phyloP scores from a whole-genome alignment of 2,888 invertebrate genomes.

The Geophilus truncorum region DNA sequence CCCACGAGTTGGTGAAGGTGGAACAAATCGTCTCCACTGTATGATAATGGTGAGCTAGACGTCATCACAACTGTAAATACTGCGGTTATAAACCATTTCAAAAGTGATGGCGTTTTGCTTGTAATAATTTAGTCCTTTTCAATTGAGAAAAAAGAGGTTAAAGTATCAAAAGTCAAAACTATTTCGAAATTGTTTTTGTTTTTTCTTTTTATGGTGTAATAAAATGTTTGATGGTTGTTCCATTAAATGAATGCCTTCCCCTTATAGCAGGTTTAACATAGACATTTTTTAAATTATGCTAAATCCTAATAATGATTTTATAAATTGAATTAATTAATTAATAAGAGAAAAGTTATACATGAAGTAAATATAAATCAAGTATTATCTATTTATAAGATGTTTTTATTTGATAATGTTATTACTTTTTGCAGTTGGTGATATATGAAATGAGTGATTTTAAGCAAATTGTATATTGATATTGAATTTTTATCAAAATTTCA shows the following conservation, averaged over 20 bases:
- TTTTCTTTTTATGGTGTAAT: neutral
- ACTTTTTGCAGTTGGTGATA: neutral
- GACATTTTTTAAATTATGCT: neutral
- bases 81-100: neutral
- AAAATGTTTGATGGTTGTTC: too few relatives aligned
- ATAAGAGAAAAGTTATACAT: too few relatives aligned
- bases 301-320: too few relatives aligned
- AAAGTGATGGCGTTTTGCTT: neutral
- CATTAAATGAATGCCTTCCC: conserved; percentile 4
- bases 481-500: neutral
- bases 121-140: neutral
- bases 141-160: neutral
- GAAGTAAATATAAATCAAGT: too few relatives aligned
- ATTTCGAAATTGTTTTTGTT: neutral
- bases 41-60: neutral
- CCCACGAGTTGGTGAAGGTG: conserved; percentile 28
- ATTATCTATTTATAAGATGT: too few relatives aligned
- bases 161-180: too few relatives aligned
- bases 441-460: neutral
- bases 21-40: conserved; percentile 30
- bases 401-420: too few relatives aligned
- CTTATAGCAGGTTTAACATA: neutral
- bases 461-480: neutral
- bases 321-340: too few relatives aligned
- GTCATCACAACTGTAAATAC: neutral